Base-by-base conservation (phyloP, 2,797 vertebrate genomes). In the Sebastes taczanowskii region DNA sequence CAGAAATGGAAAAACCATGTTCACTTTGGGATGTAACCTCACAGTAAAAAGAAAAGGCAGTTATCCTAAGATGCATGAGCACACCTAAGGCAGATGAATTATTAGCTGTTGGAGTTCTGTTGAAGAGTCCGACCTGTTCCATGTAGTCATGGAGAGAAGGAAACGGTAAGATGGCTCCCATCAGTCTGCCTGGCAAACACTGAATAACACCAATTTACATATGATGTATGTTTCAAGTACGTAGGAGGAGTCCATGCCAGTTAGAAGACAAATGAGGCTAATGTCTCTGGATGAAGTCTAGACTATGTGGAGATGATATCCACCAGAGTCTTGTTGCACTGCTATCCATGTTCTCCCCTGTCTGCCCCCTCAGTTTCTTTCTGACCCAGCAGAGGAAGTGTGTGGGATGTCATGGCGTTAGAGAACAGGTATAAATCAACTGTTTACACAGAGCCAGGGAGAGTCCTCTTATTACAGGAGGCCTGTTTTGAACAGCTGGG, bases 351-450 rank as follows among this genome's bases (percentile, higher is more conserved):
- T 82, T 82, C 58, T 58, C 16, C 42, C 25, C 42, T 61, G 62
- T 64, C 71, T 84, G 77, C 74, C 71, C 63, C 61, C 70, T 82
- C 69, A 56, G 35, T 83, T 81, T 72, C 62, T 78, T 25, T 79
- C 71, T 85, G 62, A 55, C 53, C 71, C 11, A 25, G 71, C 59
- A 84, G 74, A 77, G 81, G 74, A 92, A 90, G 77, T 75, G 74
- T 66, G 83, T 81, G 83, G 87, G 87, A 83, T 71, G 67, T 81
- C 84, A 53, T 71, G 49, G 72, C 49, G 11, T 72, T 75, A 20
- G 63, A 71, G 68, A 83, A 72, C 61, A 59, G 80, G 63, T 74
- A 86, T 79, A 78, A 88, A 90, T 89, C 82, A 86, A 22, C 11
- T 81, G 66, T 83, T 84, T 80, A 74, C 85, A 35, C 58, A 20